Conservation (phyloP, 2,888 invertebrate species). For the Amiota mariae region DNA sequence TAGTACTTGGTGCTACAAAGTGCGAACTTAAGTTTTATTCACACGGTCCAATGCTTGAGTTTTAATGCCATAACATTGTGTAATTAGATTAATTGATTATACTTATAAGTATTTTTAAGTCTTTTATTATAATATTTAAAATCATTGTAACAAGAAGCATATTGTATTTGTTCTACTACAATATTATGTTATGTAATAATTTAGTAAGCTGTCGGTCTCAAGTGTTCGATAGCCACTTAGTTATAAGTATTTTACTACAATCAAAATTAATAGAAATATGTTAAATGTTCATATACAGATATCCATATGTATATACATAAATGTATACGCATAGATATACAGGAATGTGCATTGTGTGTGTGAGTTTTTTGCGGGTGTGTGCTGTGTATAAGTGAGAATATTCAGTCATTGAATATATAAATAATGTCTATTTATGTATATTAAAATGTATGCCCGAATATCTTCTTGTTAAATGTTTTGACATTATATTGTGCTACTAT, state of each 20-base stretch:
- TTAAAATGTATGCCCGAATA: constrained; percentile 43
- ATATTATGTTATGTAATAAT: too few species aligned
- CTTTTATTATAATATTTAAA: too few species aligned
- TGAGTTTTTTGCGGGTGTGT: too few species aligned
- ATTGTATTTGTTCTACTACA: too few species aligned
- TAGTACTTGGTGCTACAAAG: too few species aligned
- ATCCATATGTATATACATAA: neutral
- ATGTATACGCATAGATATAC: too few species aligned
- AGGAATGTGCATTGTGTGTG: neutral
- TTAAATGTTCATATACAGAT: constrained; percentile 3
- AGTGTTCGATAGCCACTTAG: constrained; percentile 1
- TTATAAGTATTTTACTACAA: constrained; percentile 9
- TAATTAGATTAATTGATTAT: too few species aligned
- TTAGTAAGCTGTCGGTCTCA: neutral
- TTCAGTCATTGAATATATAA: constrained; percentile 55
- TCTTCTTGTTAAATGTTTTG: constrained; percentile 21
- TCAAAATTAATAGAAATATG: constrained; percentile 21
- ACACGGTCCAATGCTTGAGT: too few species aligned
- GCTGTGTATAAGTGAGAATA: neutral
- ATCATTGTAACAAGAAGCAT: too few species aligned
- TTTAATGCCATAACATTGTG: too few species aligned
- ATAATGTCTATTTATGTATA: constrained; percentile 67
- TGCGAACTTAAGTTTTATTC: too few species aligned
- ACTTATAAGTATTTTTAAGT: too few species aligned
- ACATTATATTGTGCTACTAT: neutral